These are phyloP conservation scores for Trematomus loennbergii DNA, from an alignment of 2,113 vertebrate species.

Conservation along the genomic window DNA sequence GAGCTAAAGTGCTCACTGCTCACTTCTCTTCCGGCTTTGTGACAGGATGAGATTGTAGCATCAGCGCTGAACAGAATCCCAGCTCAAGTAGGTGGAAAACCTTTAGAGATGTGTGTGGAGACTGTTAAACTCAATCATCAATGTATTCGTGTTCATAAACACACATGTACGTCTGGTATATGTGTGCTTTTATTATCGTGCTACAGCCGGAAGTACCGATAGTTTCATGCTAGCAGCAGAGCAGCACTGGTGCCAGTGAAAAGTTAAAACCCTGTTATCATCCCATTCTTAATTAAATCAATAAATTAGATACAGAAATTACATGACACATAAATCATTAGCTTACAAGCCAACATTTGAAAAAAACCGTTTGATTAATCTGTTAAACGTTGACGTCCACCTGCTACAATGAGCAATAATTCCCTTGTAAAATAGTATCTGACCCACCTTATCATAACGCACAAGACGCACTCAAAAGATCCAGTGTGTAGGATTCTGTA, in stretches of 20 bases:
- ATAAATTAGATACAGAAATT: no score
- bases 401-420: no score
- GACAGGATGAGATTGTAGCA: not conserved
- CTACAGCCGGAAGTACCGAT: conserved; percentile 24
- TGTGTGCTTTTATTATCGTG: not conserved
- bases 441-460: no score
- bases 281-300: not conserved
- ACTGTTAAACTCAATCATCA: accelerated
- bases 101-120: accelerated
- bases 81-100: conserved; percentile 20
- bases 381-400: no score
- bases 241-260: no score
- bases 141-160: not conserved
- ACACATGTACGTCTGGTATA: accelerated
- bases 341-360: not conserved
- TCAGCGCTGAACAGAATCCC: not conserved
- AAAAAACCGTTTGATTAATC: not conserved
- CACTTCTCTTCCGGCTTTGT: conserved; percentile 62
- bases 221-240: not conserved
- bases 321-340: not conserved
- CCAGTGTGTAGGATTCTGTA: no score
- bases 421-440: no score
- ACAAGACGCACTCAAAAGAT: no score
- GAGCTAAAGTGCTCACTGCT: not conserved
- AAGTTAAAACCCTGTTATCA: not conserved